Evolutionary conservation across 2,113 vertebrate genomes (phyloP).

Genomic region (Telmatochromis brichardi): DNA sequence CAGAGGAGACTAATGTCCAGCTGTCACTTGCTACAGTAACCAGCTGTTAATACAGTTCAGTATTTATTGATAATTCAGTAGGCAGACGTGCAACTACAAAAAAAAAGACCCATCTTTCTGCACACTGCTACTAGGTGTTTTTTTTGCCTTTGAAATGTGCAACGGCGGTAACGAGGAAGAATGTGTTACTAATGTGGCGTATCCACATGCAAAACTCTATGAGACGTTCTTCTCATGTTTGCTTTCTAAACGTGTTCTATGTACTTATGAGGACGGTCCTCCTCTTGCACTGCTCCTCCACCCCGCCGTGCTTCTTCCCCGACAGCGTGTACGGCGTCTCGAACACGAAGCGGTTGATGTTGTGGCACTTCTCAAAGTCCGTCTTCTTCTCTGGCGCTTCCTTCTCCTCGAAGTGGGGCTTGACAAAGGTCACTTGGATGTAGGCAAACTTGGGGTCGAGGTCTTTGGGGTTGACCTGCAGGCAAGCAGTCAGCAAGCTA

Average conservation of each 20-base stretch:
- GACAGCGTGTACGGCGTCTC: conserved; percentile 93
- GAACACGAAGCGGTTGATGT: conserved; percentile 90
- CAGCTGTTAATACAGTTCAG: background rate
- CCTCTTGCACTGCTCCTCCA: conserved; percentile 95
- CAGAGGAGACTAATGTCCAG: background rate
- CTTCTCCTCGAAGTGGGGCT: conserved; percentile 93
- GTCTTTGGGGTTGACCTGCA: conserved; percentile 87
- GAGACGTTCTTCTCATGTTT: background rate
- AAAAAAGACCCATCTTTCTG: background rate
- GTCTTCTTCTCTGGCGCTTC: conserved; percentile 87
- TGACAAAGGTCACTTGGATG: conserved; percentile 94
- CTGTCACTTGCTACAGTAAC: background rate
- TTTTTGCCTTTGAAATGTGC: background rate
- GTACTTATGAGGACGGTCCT: conserved; percentile 87
- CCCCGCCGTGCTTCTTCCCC: conserved; percentile 91
- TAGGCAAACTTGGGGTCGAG: conserved; percentile 89
- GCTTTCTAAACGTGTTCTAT: background rate
- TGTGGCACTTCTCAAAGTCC: conserved; percentile 91
- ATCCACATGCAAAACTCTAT: background rate
- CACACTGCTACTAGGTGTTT: background rate
- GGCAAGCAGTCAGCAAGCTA: background rate
- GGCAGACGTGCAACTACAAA: fast-evolving
- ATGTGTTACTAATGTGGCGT: background rate
- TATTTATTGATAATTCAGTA: background rate
- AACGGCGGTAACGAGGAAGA: background rate